These are phyloP conservation scores for Irena cyanogastra DNA, from an alignment of 2,113 vertebrate genomes.

Conservation along the genomic window DNA sequence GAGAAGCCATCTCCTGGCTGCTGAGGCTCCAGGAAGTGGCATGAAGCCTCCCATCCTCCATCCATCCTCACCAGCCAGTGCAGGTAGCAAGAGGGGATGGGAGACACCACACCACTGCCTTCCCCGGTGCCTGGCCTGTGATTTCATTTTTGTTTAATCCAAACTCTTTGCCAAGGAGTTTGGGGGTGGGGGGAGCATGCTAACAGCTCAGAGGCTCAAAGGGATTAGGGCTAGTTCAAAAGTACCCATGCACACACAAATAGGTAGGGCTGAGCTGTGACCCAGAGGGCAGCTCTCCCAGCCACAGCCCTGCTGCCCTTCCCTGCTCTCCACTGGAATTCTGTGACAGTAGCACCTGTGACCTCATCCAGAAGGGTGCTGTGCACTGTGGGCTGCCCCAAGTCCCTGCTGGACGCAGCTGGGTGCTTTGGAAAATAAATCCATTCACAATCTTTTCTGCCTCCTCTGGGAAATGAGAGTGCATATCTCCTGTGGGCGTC, in stretches of 20 bases:
- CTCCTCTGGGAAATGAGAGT: conserved; percentile 10
- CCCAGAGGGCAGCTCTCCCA: background rate
- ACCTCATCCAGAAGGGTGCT: background rate
- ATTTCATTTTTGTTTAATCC: background rate
- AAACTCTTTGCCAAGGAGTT: background rate
- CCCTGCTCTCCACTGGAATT: background rate
- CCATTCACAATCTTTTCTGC: conserved; percentile 6
- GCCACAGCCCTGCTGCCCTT: background rate
- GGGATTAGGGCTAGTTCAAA: background rate
- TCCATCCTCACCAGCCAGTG: background rate
- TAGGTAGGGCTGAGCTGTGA: background rate
- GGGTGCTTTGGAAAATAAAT: background rate
- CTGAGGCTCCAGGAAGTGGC: background rate
- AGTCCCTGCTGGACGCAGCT: fast-evolving
- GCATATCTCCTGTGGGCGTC: background rate
- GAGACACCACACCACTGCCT: background rate
- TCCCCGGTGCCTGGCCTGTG: background rate
- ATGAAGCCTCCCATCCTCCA: background rate
- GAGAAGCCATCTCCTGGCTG: conserved; percentile 56
- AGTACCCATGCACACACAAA: background rate
- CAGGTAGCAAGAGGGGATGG: background rate
- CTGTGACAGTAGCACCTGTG: background rate
- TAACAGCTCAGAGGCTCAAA: background rate
- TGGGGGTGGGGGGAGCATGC: background rate
- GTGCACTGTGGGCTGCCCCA: background rate